Evolutionary conservation across 2,888 invertebrate species (phyloP), one percentile per base, ranked within the genome.

Genomic region (Cataglyphis albicans): DNA sequence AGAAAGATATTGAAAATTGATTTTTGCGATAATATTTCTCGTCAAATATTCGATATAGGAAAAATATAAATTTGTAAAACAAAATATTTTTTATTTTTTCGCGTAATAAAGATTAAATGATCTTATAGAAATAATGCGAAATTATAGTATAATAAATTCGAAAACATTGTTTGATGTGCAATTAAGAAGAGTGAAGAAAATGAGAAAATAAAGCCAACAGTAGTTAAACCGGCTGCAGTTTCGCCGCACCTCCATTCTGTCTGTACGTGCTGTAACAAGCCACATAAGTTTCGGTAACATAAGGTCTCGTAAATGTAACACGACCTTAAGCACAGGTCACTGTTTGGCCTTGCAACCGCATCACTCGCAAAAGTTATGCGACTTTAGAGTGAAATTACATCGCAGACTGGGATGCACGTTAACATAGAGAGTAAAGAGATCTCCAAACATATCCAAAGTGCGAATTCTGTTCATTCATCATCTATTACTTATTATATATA

Each of bases 341-440:
- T 70, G 78, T 78, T 78, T 70, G 78, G 59, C 70, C 70, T 78
- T 67, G 64, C 32, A 68, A 83, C 32, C 21, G 41, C 29, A 25
- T 83, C 35, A 65, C 67, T 82, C 55, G 44, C 18, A 41, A 32
- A 64, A 83, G 74, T 48, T 59, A 52, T 84, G 75, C 25, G 65
- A 64, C 83, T 70, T 70, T 35, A 55, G 88, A 87, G 81, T 91
- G 88, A 91, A 92, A 91, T 92, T 92, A 92, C 91, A 91, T 90
- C 88, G 89, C 83, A 84, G 85, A 92, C 90, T 89, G 90, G 90
- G 82, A 86, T 85, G 90, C 90, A 91, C 91, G 91, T 91, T 91
- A 90, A 90, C 84, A 83, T 74, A 83, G 87, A 82, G 87, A 91
- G 88, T 80, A 63, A 82, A 82, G 83, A 78, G 44, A 61, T 67